A percentile compares a stretch with the other conserved stretches of the same genome.
Conservation (phyloP, 1,140 invertebrate genomes). For the Danaus plexippus region DNA sequence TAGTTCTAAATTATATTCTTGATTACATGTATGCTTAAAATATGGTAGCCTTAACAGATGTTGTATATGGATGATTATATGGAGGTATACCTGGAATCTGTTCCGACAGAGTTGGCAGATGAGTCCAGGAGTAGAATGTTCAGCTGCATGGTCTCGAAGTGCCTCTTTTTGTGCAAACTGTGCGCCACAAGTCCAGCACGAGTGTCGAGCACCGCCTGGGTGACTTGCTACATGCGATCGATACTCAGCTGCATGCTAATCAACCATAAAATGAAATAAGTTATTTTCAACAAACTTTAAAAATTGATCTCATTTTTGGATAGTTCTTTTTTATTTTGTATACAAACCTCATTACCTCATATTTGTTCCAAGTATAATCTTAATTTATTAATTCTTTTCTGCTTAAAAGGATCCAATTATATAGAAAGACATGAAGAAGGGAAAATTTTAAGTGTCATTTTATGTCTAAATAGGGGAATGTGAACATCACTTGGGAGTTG, state of each 20-base stretch:
- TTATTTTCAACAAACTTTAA: neutral
- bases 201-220: slow-evolving; percentile 37
- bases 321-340: too few species aligned
- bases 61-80: too few species aligned
- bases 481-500: too few species aligned
- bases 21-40: too few species aligned
- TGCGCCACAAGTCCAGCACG: slow-evolving; percentile 60
- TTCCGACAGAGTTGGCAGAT: slow-evolving; percentile 34
- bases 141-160: slow-evolving; percentile 28
- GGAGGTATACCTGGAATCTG: slow-evolving; percentile 26
- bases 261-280: slow-evolving; percentile 5
- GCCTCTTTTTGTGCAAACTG: slow-evolving; percentile 40
- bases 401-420: neutral
- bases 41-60: too few species aligned
- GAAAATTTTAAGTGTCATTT: too few species aligned
- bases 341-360: too few species aligned
- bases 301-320: too few species aligned
- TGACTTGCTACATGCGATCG: slow-evolving; percentile 36
- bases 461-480: too few species aligned
- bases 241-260: slow-evolving; percentile 42
- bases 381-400: too few species aligned
- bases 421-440: neutral
- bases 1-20: too few species aligned
- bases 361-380: too few species aligned
- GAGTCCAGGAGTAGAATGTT: slow-evolving; percentile 24